Evolutionary conservation across 2,797 vertebrate genomes (phyloP), one percentile per base, ranked within the genome.

Genomic region (Telmatherina bonti): DNA sequence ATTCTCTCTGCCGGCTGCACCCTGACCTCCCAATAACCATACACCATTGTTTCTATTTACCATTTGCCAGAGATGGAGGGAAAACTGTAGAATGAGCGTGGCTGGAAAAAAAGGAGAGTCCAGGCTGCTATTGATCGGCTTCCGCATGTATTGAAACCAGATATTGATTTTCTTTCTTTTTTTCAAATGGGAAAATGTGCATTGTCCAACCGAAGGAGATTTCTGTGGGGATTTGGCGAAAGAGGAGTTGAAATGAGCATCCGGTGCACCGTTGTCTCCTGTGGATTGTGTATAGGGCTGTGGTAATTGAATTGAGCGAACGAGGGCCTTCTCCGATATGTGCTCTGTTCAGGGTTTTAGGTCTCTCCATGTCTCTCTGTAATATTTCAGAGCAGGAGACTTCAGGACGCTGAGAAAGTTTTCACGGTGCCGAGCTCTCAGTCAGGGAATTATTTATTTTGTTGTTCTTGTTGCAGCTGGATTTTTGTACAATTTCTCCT

Each of bases 91-190:
- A 88, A 89, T 86, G 87, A 87, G 81, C 56, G 31, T 49, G 59
- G 70, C 73, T 67, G 85, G 78, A 80, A 82, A 85, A 87, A 84
- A 88, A 84, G 85, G 77, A 81, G 68, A 82, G 72, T 81, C 5
- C 2, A 62, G 82, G 67, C 76, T 76, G 12, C 55, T 93, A 95
- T 95, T 85, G 94, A 95, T 95, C 79, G 90, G 83, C 80, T 83
- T 93, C 90, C 91, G 87, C 92, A 79, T 90, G 92, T 94, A 95
- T 95, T 94, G 94, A 95, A 94, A 95, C 93, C 94, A 94, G 92
- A 92, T 94, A 95, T 95, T 94, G 94, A 95, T 95, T 95, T 94
- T 92, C 91, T 93, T 94, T 94, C 87, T 91, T 93, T 94, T 93
- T 94, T 93, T 81, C 90, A 91, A 93, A 92, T 90, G 90, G 92